Percentiles rank a stretch among this genome's conserved stretches.
These are phyloP conservation scores for Pseudomyrmex concolor DNA, from an alignment of 1,140 invertebrate genomes.

Conservation along the genomic window DNA sequence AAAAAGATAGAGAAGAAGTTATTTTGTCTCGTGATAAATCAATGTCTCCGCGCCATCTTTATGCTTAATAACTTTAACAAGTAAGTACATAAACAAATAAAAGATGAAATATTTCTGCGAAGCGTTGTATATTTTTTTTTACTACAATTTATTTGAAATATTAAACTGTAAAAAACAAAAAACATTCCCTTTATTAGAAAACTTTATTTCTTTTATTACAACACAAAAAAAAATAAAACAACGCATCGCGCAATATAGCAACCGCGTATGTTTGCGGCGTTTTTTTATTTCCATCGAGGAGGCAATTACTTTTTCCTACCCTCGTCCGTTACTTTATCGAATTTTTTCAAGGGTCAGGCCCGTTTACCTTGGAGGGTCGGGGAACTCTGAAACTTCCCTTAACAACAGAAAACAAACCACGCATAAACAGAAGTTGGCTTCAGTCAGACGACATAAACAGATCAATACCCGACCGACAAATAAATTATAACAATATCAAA, in stretches of 20 bases:
- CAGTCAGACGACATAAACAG: not conserved
- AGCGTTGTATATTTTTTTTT: too few species aligned
- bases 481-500: not conserved
- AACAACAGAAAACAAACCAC: slow-evolving; percentile 65
- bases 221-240: not conserved
- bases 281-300: too few species aligned
- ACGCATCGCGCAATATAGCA: not conserved
- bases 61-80: too few species aligned
- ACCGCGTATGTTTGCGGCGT: too few species aligned
- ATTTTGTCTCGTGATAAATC: too few species aligned
- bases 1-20: too few species aligned
- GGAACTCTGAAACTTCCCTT: slow-evolving; percentile 56
- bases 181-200: too few species aligned
- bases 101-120: too few species aligned
- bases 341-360: slow-evolving; percentile 45
- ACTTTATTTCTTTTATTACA: slow-evolving; percentile 5
- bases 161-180: too few species aligned
- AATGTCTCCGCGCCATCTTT: too few species aligned
- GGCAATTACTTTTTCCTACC: not conserved
- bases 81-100: too few species aligned
- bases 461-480: not conserved
- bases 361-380: slow-evolving; percentile 28
- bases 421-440: slow-evolving; percentile 41
- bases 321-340: not conserved
- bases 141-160: too few species aligned